These are phyloP conservation scores for Bombus ignitus DNA, from an alignment of 1,140 invertebrate genomes.

Conservation along the genomic window DNA sequence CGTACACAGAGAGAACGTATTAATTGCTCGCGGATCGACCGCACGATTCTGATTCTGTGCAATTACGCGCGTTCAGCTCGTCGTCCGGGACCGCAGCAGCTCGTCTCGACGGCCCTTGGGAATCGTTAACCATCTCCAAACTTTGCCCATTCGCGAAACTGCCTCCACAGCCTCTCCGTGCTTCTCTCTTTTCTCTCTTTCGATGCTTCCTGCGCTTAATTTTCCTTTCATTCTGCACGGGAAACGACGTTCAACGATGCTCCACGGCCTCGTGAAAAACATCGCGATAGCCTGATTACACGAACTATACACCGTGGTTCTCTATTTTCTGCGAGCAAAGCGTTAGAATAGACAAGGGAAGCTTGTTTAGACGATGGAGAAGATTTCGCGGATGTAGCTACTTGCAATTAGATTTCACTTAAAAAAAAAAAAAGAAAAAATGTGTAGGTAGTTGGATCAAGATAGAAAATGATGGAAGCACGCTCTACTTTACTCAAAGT, in stretches of 20 bases:
- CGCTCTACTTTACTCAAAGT: too few relatives aligned
- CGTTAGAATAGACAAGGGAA: background rate
- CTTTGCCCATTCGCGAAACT: slow-evolving; percentile 62
- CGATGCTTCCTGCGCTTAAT: slow-evolving; percentile 20
- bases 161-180: background rate
- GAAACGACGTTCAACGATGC: slow-evolving; percentile 5
- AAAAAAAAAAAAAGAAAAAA: background rate
- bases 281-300: slow-evolving; percentile 24
- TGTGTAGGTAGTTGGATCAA: too few relatives aligned
- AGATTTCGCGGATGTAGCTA: background rate
- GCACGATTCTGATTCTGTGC: slow-evolving; percentile 57
- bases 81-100: slow-evolving; percentile 42
- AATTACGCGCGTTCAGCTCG: slow-evolving; percentile 64
- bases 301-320: background rate
- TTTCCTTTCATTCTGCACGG: slow-evolving; percentile 46
- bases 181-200: background rate
- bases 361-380: background rate
- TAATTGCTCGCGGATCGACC: slow-evolving; percentile 63
- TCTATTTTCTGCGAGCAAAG: background rate
- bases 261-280: slow-evolving; percentile 23
- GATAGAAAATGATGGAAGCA: too few relatives aligned
- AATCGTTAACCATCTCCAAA: slow-evolving; percentile 63
- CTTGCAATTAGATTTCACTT: too few relatives aligned
- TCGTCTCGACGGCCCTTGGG: slow-evolving; percentile 52
- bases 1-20: slow-evolving; percentile 53